Evolutionary conservation across 1,140 invertebrate genomes (phyloP), one percentile per base, ranked within the genome.

Genomic region (Lepidurus couesii): DNA sequence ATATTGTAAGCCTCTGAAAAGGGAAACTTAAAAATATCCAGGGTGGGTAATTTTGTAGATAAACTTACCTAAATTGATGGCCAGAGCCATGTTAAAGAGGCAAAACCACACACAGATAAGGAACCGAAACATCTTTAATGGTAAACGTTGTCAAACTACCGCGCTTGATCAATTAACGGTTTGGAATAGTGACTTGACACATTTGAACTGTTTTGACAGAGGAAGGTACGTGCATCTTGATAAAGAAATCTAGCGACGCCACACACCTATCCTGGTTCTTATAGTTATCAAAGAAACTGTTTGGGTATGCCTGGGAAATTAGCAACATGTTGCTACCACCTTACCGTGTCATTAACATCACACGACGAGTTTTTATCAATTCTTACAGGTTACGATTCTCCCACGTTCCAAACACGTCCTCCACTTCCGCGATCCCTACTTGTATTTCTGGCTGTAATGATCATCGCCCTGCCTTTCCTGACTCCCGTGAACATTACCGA

Each of bases 1-100:
- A 85, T 83, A 82, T 85, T 84, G 79, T 82, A 82, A 8, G 65
- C 79, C 75, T 80, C 82, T 83, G 10, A n/a, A 77, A 79, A 77
- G 34, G 1, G 44, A 45, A 78, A 16, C 24, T 42, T 44, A 16
- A 47, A 7, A 75, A 21, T 2, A 7, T 34, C 34, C 34, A 34
- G 34, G 34, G 3, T 34, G 34, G 34, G 34, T 34, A 4, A 34
- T 34, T 34, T 34, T 34, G 3, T 34, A 34, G 34, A 34, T 4
- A 34, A 34, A 34, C 34, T 65, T 65, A 65, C 53, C 53, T 16
- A 65, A 65, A 65, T 65, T 65, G 53, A 65, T 65, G 53, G 53
- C 53, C n/a, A 65, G 3, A 7, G 53, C n/a, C 53, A 65, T 16
- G 16, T 65, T 13, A 13, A 65, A 16, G 53, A 21, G 6, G 53